Conservation (phyloP, 1,140 invertebrate genomes). For the Ceratitis capitata region DNA sequence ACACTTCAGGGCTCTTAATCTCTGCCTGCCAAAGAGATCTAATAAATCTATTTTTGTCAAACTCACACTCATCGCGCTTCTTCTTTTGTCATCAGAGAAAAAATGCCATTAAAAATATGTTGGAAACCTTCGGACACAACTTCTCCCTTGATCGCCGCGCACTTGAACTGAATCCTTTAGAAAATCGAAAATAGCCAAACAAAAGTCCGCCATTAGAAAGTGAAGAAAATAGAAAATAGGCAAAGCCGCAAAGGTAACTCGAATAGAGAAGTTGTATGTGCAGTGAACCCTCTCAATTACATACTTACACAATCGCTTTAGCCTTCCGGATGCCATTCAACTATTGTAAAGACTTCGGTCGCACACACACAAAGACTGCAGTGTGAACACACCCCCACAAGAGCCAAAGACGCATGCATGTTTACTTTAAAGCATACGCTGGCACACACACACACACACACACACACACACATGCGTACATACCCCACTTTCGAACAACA, state of each 20-base stretch:
- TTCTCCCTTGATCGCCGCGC: too few relatives aligned
- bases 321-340: neutral
- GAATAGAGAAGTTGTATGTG: neutral
- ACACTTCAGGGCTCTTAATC: too few relatives aligned
- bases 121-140: too few relatives aligned
- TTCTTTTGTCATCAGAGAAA: too few relatives aligned
- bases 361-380: too few relatives aligned
- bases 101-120: too few relatives aligned
- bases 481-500: neutral
- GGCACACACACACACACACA: neutral
- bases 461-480: neutral
- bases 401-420: neutral
- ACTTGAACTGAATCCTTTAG: too few relatives aligned
- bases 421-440: neutral
- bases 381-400: neutral
- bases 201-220: neutral
- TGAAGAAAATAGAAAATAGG: neutral
- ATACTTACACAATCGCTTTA: neutral
- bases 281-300: neutral
- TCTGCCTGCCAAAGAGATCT: too few relatives aligned
- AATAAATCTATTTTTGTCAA: too few relatives aligned
- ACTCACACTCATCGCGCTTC: too few relatives aligned
- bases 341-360: too few relatives aligned
- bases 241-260: neutral
- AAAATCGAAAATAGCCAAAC: neutral